A percentile compares a stretch with the other conserved stretches of the same genome.
Evolutionary conservation across 92 coral and sea anemone genomes (phyloP).

Genomic region (Bergia sp.): DNA sequence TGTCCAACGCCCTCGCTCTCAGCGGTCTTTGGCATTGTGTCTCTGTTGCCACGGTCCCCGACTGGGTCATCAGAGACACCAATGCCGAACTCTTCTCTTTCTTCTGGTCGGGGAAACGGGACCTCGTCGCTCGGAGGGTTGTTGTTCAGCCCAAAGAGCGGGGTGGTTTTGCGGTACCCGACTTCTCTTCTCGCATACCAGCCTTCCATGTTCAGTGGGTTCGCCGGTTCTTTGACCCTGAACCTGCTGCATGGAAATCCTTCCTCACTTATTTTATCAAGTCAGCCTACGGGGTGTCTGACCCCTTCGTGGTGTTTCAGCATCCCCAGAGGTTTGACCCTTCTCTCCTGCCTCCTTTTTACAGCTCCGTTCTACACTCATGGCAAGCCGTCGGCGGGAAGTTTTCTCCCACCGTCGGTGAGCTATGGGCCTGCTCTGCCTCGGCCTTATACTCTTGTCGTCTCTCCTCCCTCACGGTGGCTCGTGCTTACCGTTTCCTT

Average conservation of each 20-base stretch:
- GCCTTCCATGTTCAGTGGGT: conserved; percentile 25
- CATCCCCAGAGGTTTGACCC: neutral
- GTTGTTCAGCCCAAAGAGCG: conserved; percentile 1
- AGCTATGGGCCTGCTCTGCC: neutral
- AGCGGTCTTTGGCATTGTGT: conserved; percentile 51
- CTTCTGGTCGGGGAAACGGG: conserved; percentile 22
- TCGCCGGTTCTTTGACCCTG: conserved; percentile 4
- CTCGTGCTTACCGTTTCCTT: neutral
- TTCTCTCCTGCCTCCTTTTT: conserved; percentile 2
- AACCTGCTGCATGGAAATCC: neutral
- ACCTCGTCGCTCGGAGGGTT: neutral
- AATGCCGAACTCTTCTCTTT: conserved; percentile 5
- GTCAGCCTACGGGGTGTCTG: too few relatives aligned
- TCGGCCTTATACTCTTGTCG: neutral
- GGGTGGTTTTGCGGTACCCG: too few relatives aligned
- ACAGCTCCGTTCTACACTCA: neutral
- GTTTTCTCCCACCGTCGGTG: neutral
- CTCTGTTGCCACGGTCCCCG: neutral
- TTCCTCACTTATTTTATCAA: neutral
- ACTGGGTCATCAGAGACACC: neutral
- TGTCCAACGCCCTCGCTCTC: conserved; percentile 43
- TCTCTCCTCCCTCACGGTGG: neutral
- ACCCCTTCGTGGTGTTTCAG: neutral
- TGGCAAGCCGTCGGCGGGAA: conserved; percentile 23
- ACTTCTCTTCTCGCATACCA: neutral